Evolutionary conservation across 2,113 vertebrate species (phyloP).

Genomic region (Panurus biarmicus): DNA sequence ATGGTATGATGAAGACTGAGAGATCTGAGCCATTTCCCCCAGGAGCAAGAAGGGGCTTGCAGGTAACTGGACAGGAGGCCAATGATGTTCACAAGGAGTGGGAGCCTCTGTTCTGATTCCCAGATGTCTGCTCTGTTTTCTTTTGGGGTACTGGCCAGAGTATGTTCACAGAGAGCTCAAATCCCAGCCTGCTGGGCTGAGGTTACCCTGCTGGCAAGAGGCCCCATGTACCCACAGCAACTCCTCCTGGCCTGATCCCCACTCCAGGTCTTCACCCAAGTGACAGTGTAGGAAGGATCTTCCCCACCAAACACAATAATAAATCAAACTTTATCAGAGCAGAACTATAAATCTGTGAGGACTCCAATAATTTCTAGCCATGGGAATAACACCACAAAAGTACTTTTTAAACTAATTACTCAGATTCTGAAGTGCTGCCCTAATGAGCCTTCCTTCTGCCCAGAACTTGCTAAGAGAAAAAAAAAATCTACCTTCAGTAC

Average conservation of each 20-base stretch:
- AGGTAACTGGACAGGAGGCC: background rate
- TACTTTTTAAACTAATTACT: slow-evolving; percentile 81
- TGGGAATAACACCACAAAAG: slow-evolving; percentile 79
- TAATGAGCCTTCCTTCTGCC: slow-evolving; percentile 77
- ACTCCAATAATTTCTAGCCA: slow-evolving; percentile 68
- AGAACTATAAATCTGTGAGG: slow-evolving; percentile 67
- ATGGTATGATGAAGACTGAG: background rate
- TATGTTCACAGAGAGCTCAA: background rate
- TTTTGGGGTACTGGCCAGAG: background rate
- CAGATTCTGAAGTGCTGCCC: slow-evolving; percentile 71
- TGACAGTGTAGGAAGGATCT: slow-evolving; percentile 8
- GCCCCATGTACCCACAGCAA: background rate
- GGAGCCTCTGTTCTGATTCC: background rate
- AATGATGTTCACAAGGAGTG: background rate
- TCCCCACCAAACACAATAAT: slow-evolving; percentile 40
- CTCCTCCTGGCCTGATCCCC: background rate
- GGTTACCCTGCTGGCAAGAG: background rate
- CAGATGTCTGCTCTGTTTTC: background rate
- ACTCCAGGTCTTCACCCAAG: background rate
- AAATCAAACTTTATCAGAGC: slow-evolving; percentile 67
- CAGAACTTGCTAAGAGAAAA: slow-evolving; percentile 73
- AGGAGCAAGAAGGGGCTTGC: background rate
- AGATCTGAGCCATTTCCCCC: background rate
- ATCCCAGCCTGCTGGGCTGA: background rate
- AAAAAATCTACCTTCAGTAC: slow-evolving; percentile 73